Evolutionary conservation across 2,888 invertebrate genomes (phyloP), one percentile per base, ranked within the genome.

Genomic region (Aleiodes testaceus): DNA sequence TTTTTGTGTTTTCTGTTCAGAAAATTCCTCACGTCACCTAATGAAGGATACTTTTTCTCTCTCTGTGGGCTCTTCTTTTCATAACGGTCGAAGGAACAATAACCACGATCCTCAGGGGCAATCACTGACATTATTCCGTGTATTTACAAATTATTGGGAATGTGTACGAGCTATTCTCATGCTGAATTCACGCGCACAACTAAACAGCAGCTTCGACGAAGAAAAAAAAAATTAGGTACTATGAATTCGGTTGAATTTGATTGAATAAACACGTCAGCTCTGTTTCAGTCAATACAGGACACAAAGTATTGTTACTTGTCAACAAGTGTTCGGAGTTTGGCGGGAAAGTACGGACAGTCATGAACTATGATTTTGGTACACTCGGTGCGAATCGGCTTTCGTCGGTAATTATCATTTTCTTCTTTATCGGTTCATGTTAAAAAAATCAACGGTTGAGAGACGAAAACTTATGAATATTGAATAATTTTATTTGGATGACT

Each of bases 111-210:
- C 11, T 16, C 42, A 42, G 11, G 36, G 18, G 42, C 59, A 30
- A 59, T 36, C 59, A 59, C 59, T 59, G 59, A 59, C 59, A 59
- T 59, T 16, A 36, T 59, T 36, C 42, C 18, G 18, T 42, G 42
- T 14, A 18, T 3, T 20, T 18, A 9, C 59, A 11, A 18, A 42
- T 59, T 36, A 36, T 36, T 36, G 0, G 1, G 7, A 36, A 36
- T 9, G 36, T 36, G 7, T 36, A 36, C 9, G 3, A 2, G 11
- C 36, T 9, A 36, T 36, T 36, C 9, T 36, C 36, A 36, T 36
- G 36, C 36, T 36, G 2, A 36, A 36, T 36, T 36, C 2, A 36
- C 36, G 9, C 9, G 11, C 36, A 36, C 6, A 36, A 36, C 7
- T 36, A 3, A 36, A 36, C 2, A 36, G 9, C 2, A 2, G 11